Conservation (phyloP, 2,888 invertebrate species). For the Drosophila testacea region DNA sequence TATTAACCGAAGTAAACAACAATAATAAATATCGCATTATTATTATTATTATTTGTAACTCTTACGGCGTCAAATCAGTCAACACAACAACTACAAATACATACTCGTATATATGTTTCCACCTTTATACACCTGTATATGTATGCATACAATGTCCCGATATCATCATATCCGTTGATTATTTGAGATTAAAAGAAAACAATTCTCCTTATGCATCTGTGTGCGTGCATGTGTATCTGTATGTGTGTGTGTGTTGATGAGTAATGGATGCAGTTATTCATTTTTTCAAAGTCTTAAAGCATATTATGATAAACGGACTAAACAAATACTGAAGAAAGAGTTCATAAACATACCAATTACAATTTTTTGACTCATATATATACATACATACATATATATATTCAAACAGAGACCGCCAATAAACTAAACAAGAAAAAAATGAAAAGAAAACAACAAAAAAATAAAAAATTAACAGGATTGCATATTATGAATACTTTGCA, state of each 20-base stretch:
- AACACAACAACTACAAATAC: slow-evolving; percentile 52
- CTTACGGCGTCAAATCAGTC: slow-evolving; percentile 57
- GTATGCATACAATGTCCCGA: slow-evolving; percentile 53
- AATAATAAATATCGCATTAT: slow-evolving; percentile 74
- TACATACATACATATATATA: slow-evolving; percentile 40
- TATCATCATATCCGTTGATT: slow-evolving; percentile 46
- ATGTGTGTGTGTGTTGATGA: slow-evolving; percentile 32
- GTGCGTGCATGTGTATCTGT: slow-evolving; percentile 1
- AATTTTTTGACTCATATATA: slow-evolving; percentile 62
- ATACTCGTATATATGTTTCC: slow-evolving; percentile 41
- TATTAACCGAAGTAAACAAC: slow-evolving; percentile 75
- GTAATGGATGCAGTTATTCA: slow-evolving; percentile 63
- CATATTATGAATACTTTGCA: slow-evolving; percentile 42
- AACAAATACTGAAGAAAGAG: slow-evolving; percentile 25
- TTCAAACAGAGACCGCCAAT: slow-evolving; percentile 69
- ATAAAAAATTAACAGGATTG: slow-evolving; percentile 1
- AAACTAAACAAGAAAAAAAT: slow-evolving; percentile 52
- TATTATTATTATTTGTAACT: slow-evolving; percentile 66
- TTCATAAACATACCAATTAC: slow-evolving; percentile 63
- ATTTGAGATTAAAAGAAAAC: slow-evolving; percentile 49
- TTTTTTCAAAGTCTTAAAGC: slow-evolving; percentile 52
- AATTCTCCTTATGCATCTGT: slow-evolving; percentile 22
- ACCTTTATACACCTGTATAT: slow-evolving; percentile 29
- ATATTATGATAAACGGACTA: slow-evolving; percentile 40
- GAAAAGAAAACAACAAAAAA: slow-evolving; percentile 11